Conservation (phyloP, 2,113 vertebrate species). For the Psephotus haematonotus region DNA sequence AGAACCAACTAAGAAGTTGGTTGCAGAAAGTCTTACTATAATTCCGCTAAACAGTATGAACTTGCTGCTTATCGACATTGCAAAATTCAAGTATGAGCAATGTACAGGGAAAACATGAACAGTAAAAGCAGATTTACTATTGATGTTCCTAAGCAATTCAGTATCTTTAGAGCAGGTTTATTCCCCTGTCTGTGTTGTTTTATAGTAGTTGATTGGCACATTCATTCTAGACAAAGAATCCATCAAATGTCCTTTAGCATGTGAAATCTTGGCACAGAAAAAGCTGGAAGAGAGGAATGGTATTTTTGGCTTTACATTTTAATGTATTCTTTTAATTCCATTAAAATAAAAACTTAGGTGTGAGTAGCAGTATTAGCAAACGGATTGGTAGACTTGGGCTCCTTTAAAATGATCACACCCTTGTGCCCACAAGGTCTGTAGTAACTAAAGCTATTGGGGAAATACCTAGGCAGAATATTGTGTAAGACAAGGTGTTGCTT, state of each 20-base stretch:
- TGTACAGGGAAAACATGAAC: neutral
- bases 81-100: neutral
- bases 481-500: neutral
- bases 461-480: neutral
- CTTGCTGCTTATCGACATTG: neutral
- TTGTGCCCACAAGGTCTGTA: neutral
- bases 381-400: neutral
- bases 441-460: neutral
- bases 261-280: neutral
- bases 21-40: neutral
- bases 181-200: neutral
- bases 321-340: neutral
- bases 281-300: neutral
- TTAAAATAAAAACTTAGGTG: neutral
- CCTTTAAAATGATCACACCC: neutral
- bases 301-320: neutral
- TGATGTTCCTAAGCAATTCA: neutral
- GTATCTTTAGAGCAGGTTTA: neutral
- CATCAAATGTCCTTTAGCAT: neutral
- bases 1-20: neutral
- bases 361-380: neutral
- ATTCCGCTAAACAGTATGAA: neutral
- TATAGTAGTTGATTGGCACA: neutral
- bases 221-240: neutral
- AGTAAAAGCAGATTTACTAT: neutral